Evolutionary conservation across 2,113 vertebrate species (phyloP).

Genomic region (Dromaius novaehollandiae): DNA sequence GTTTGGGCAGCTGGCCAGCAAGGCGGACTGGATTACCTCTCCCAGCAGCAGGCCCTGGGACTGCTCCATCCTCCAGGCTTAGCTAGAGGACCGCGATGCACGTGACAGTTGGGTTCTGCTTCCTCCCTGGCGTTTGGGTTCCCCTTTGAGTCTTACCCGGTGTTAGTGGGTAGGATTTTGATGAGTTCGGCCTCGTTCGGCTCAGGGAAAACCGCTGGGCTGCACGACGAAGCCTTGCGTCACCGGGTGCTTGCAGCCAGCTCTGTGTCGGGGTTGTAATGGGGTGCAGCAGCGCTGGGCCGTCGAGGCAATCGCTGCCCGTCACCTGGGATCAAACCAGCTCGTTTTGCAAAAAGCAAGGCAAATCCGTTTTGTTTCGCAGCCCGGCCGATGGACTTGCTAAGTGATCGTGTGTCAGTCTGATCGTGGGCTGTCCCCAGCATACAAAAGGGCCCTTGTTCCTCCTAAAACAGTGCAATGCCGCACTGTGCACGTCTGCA

Average conservation of each 20-base stretch:
- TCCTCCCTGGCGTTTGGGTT: not conserved
- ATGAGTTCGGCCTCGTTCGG: no score
- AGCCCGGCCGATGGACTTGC: not conserved
- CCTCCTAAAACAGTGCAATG: not conserved
- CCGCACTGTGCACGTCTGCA: not conserved
- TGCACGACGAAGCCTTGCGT: not conserved
- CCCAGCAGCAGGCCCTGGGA: not conserved
- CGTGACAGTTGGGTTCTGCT: not conserved
- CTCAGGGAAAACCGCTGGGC: not conserved
- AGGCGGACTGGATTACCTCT: not conserved
- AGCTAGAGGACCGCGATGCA: not conserved
- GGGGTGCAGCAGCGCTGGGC: not conserved
- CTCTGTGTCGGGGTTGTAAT: not conserved
- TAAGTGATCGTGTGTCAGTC: not conserved
- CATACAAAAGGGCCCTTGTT: conserved; percentile 40
- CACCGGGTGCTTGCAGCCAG: not conserved
- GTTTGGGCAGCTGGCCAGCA: not conserved
- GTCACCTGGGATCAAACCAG: accelerated
- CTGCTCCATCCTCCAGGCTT: not conserved
- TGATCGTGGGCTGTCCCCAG: not conserved
- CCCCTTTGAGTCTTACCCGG: not conserved
- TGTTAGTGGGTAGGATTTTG: not conserved
- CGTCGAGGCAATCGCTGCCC: not conserved
- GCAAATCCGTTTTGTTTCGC: not conserved
- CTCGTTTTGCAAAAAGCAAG: not conserved